Conservation (phyloP, 2,113 vertebrate genomes). For the Xenopus tropicalis region UCB_Xtro_10.0 CM004446.2:115402001-115402500, state of each 20-base stretch:
- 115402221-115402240: constrained; percentile 95
- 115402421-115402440: too few relatives aligned
- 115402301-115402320: too few relatives aligned
- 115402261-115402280: constrained; percentile 52
- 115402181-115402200: constrained; percentile 95
- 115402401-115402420: too few relatives aligned
- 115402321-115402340: too few relatives aligned
- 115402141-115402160: constrained; percentile 95
- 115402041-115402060: constrained; percentile 69
- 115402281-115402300: too few relatives aligned
- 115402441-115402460: too few relatives aligned
- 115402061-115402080: constrained; percentile 99
- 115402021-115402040: too few relatives aligned
- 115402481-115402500: constrained; percentile 46
- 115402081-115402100: constrained; percentile 76
- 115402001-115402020: too few relatives aligned
- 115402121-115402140: constrained; percentile 94
- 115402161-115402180: constrained; percentile 89
- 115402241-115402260: constrained; percentile 86
- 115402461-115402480: too few relatives aligned
- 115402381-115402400: too few relatives aligned
- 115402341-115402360: too few relatives aligned
- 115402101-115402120: constrained; percentile 93
- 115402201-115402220: constrained; percentile 91
- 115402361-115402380: too few relatives aligned